Evolutionary conservation across 1,140 invertebrate genomes (phyloP), one percentile per base, ranked within the genome.

Genomic region (Uloborus diversus): DNA sequence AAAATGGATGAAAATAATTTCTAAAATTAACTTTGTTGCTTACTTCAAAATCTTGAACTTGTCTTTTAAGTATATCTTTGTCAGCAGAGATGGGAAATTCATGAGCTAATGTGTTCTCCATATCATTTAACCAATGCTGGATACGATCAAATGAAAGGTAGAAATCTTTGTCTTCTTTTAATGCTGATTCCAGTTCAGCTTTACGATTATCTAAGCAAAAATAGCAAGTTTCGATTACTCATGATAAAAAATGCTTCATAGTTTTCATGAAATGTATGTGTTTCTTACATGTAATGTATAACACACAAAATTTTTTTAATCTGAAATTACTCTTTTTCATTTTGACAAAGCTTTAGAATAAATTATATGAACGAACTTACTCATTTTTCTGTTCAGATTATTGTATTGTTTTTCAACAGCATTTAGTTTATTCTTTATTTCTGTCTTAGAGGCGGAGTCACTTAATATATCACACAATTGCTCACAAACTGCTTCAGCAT

Each of bases 391-490:
- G 83, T 95, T 94, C 65, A 96, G 88, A 56, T 92, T 92, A 83
- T 92, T 92, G 84, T 95, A 96, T 84, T 95, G 90, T 57, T 94
- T 90, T n/a, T 91, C 93, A 27, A 95, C 90, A 3, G 92, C 92
- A 0, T 91, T 89, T 25, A 98, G 88, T 86, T 97, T 97, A 61
- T 91, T 91, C 87, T 94, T 94, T 66, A 98, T 95, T 86, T 99
- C 96, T 28, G 93, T 92, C 78, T 94, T 91, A 0, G 94, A 95
- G 0, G 94, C 92, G 4, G 94, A 91, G 87, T 98, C 96, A 75
- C 94, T 94, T n/a, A 97, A 88, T 57, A 96, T 94, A 75, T 94
- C 92, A 84, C 93, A 94, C 0, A 99, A 86, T 42, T 96, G 92
- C 13, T 92, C 92, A 13, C 94, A 95, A 0, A 96, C 91, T 4